Base-by-base conservation (phyloP, 2,113 vertebrate species). In the Gorsachius goisagi region DNA sequence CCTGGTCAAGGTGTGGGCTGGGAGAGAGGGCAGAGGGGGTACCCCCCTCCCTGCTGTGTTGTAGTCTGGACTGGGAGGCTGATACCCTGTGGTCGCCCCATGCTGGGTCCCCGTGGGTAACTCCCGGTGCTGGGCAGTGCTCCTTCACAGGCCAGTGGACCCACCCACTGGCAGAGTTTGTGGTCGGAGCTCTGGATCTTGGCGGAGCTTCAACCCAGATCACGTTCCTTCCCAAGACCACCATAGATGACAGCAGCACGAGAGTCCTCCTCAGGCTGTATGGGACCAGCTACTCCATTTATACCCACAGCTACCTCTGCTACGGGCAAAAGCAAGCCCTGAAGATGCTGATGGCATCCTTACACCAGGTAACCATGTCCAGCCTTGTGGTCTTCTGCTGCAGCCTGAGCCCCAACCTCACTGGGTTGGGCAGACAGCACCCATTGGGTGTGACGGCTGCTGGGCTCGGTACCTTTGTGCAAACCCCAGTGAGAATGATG, bases 241-340 rank as follows among this genome's bases (percentile, higher is more conserved):
- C 96, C 60, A 69, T 97, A 8, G 69, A 50, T 60, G 96, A 98
- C 76, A 56, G 35, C 47, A 89, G 74, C 33, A 94, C 90, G 2
- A 80, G 82, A 64, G 83, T 68, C 41, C 49, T 88, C 39, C 95
- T 98, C 72, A 95, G 79, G 63, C 97, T 98, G 16, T 98, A 98
- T 0, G 97, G 98, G 6, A 73, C 90, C 56, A 91, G 95, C 60
- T 98, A 98, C 93, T 88, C 91, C 9, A 9, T 98, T 64, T 98
- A 99, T 92, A 97, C 98, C 1, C 96, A 98, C 88, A 99, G 98
- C 90, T 97, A 98, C 96, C 97, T 98, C 56, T 99, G 98, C 87
- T 98, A 97, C 0, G 98, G 98, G 24, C 96, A 97, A 2, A 97
- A 97, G 53, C 97, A 98, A 78, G 94, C 94, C n/a, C 49, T 98